Percentiles rank a stretch among this genome's conserved stretches.
Conservation (phyloP, 2,113 vertebrate genomes). For the human (Homo sapiens) region DNA sequence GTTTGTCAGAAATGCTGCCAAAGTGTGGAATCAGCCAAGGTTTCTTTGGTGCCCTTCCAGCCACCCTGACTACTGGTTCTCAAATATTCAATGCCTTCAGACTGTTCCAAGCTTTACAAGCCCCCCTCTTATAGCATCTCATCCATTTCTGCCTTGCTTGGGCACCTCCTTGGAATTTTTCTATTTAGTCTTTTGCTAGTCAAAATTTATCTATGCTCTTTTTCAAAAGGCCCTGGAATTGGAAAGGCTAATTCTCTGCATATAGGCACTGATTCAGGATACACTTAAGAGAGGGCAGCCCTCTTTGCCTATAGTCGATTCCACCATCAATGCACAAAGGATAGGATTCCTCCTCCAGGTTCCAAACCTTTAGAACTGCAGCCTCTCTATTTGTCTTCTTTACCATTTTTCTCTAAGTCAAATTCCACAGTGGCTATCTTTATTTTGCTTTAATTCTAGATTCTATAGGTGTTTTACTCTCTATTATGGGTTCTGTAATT, state of each 20-base stretch:
- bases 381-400: slow-evolving; percentile 23
- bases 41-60: slow-evolving; percentile 76
- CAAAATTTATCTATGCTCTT: slow-evolving; percentile 15
- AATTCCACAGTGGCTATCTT: neutral
- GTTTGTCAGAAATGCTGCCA: slow-evolving; percentile 67
- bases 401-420: slow-evolving; percentile 5
- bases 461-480: slow-evolving; percentile 32
- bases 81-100: slow-evolving; percentile 33
- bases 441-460: slow-evolving; percentile 42
- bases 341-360: neutral
- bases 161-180: slow-evolving; percentile 42
- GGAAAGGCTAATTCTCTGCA: neutral
- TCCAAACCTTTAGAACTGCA: neutral
- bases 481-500: neutral
- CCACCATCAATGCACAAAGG: slow-evolving; percentile 7
- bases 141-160: slow-evolving; percentile 1
- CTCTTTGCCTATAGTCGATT: neutral
- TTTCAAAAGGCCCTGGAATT: slow-evolving; percentile 28
- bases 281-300: neutral
- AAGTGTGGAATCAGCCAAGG: slow-evolving; percentile 66
- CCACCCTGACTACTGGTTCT: slow-evolving; percentile 55
- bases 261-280: neutral
- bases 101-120: slow-evolving; percentile 39
- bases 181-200: neutral
- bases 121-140: neutral